A percentile compares a stretch with the other conserved stretches of the same genome.
phyloP scores from a whole-genome alignment of 1,140 invertebrate genomes.

The Maconellicoccus hirsutus region DNA sequence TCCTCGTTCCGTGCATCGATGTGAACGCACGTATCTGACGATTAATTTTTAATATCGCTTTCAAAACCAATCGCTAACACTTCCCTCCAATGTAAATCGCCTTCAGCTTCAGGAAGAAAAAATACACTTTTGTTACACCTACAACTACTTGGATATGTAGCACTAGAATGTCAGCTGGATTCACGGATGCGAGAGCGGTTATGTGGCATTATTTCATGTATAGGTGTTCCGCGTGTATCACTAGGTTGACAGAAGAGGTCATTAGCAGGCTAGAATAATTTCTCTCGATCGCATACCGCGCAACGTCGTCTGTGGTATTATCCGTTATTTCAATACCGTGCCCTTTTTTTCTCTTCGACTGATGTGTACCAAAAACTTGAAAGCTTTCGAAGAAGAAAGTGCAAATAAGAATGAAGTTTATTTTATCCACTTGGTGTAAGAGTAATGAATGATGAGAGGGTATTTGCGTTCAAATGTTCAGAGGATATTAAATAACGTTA shows the following conservation, averaged over 20 bases:
- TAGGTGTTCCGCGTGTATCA: not conserved
- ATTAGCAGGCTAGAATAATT: too few relatives aligned
- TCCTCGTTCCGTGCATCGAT: not conserved
- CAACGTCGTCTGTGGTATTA: too few relatives aligned
- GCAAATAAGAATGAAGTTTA: too few relatives aligned
- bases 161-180: not conserved
- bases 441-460: too few relatives aligned
- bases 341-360: too few relatives aligned
- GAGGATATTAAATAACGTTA: too few relatives aligned
- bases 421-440: too few relatives aligned
- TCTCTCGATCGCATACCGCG: too few relatives aligned
- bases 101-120: not conserved
- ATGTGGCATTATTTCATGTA: not conserved
- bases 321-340: too few relatives aligned
- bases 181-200: not conserved
- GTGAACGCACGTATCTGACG: not conserved
- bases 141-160: not conserved
- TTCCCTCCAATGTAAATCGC: not conserved
- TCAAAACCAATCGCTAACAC: not conserved
- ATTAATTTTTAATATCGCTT: constrained; percentile 3
- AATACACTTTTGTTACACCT: not conserved
- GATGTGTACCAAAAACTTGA: too few relatives aligned
- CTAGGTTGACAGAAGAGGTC: not conserved
- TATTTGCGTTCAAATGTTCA: too few relatives aligned
- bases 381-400: too few relatives aligned